These are phyloP conservation scores for Stichopus horrens DNA, from an alignment of 53 echinoderm and acorn worm species.

Conservation along the genomic window DNA sequence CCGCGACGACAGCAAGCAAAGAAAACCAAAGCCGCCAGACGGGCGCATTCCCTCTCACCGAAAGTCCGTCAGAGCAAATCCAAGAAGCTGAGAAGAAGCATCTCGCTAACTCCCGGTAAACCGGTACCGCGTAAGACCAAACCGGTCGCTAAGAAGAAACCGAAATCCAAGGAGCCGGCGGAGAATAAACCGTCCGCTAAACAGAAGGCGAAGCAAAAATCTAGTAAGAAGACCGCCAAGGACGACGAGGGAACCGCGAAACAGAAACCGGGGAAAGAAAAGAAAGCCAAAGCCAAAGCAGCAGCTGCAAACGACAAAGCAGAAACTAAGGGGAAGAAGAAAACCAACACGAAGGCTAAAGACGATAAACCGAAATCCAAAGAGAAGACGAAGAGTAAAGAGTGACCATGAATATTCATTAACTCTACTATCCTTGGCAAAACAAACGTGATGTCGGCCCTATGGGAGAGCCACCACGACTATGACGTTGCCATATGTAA, in stretches of 20 bases:
- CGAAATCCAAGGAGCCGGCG: background rate
- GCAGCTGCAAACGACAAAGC: background rate
- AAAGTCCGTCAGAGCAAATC: slow-evolving; percentile 58
- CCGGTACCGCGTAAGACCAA: background rate
- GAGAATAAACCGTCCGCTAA: background rate
- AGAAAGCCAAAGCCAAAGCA: slow-evolving; percentile 18
- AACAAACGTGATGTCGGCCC: too few relatives aligned
- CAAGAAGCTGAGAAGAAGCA: slow-evolving; percentile 48
- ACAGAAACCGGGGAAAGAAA: background rate
- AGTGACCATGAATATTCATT: background rate
- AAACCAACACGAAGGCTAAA: background rate
- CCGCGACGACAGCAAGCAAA: background rate
- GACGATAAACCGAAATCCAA: background rate
- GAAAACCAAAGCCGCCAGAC: slow-evolving; percentile 18
- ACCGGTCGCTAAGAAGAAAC: background rate
- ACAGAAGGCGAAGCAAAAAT: background rate
- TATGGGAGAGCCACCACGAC: too few relatives aligned
- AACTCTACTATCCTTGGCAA: too few relatives aligned
- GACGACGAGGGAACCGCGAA: background rate
- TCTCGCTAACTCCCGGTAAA: slow-evolving; percentile 13
- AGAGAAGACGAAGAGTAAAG: background rate
- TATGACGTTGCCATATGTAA: too few relatives aligned
- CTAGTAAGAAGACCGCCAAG: background rate
- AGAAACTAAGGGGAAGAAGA: background rate
- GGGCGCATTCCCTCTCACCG: slow-evolving; percentile 55